Evolutionary conservation across 2,797 vertebrate genomes (phyloP), one percentile per base, ranked within the genome.

Genomic region (Pseudomugil tenellus): DNA sequence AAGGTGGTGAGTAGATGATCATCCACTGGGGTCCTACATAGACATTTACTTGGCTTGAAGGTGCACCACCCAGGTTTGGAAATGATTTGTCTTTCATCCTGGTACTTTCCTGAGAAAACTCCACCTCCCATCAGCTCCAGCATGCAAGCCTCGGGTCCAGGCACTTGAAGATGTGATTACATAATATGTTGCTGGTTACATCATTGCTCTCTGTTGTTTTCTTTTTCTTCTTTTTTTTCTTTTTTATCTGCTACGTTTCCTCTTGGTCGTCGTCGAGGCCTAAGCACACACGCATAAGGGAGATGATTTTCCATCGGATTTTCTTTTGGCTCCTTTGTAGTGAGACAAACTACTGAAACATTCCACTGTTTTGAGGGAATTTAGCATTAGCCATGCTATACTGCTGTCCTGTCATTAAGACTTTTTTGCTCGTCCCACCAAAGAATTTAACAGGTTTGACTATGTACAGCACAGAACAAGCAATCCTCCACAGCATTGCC

Each of bases 281-380:
- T 74, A 77, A 90, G 85, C 85, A 79, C 91, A 81, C 80, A 70
- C 12, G 58, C 73, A 63, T 73, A 80, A 83, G 72, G 81, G 79
- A 90, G 81, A 83, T 64, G 60, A 64, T 89, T 87, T 84, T 87
- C 72, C 81, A 84, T 72, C 67, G 43, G 72, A 60, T 71, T 71
- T 41, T 70, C 41, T 80, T 80, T 84, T 81, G 76, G 67, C 73
- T 84, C 79, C 77, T 88, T 75, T 80, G 79, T 85, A 68, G 64
- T 53, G 83, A 91, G 80, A 81, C 81, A 89, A 83, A 93, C 91
- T 93, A 92, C 92, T 93, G 91, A 93, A 92, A 93, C 92, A 93
- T 93, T 93, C 92, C 92, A 91, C 89, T 87, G 87, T 87, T 43
- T 81, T 76, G 80, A 84, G 76, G 79, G 85, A 83, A 84, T 85